phyloP scores from a whole-genome alignment of 2,888 invertebrate species.

The Reticulitermes lucifugus region DNA sequence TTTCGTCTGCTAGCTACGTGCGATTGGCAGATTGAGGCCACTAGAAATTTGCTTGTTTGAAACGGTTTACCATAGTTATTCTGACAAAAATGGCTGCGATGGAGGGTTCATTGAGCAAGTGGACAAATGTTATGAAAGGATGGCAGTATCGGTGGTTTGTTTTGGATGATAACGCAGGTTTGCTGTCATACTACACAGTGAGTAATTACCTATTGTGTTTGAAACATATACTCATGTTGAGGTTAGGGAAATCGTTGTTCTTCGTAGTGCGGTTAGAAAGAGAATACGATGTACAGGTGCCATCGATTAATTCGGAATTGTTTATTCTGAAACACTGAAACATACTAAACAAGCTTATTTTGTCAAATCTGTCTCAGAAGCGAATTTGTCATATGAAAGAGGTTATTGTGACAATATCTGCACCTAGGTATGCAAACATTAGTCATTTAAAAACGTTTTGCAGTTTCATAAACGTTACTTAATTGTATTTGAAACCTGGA shows the following conservation, averaged over 20 bases:
- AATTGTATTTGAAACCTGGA: too few relatives aligned
- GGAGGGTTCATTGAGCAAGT: conserved; percentile 96
- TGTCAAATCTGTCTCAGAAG: too few relatives aligned
- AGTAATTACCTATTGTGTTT: conserved; percentile 63
- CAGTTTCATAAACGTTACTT: too few relatives aligned
- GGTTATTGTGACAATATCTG: too few relatives aligned
- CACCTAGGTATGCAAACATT: too few relatives aligned
- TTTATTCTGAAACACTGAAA: too few relatives aligned
- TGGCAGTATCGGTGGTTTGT: conserved; percentile 99
- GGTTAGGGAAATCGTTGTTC: neutral
- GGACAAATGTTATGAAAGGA: conserved; percentile 98
- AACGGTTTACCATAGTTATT: neutral
- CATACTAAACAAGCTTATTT: too few relatives aligned
- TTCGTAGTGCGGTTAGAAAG: too few relatives aligned
- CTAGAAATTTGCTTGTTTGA: neutral
- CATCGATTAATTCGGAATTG: too few relatives aligned
- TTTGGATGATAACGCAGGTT: conserved; percentile 94
- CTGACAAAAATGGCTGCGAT: conserved; percentile 69
- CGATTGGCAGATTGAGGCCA: neutral
- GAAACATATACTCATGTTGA: neutral
- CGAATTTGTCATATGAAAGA: too few relatives aligned
- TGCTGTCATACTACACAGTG: conserved; percentile 98
- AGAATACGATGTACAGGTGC: too few relatives aligned
- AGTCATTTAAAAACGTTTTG: too few relatives aligned
- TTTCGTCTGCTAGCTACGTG: neutral